Base-by-base conservation (phyloP, 2,888 invertebrate genomes). In the Argyresthia albistria region DNA sequence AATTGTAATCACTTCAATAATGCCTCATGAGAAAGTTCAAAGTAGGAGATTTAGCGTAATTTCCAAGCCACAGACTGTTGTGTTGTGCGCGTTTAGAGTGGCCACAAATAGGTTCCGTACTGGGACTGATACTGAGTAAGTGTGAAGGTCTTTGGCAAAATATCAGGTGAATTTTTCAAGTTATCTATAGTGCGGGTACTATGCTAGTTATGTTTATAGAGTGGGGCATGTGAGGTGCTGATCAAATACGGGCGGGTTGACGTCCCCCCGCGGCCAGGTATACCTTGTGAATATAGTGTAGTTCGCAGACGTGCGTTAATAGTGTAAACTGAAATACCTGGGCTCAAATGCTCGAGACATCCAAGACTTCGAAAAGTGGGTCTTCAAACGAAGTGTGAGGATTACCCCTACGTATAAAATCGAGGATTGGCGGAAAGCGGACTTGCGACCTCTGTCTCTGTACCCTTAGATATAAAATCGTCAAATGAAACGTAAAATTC, bases 1-100 rank as follows among this genome's bases (percentile, higher is more conserved):
- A 48, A 48, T 48, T 48, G 48, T 48, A 48, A 36, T 48, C 3
- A 37, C 37, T 48, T 37, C 37, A 37, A 37, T 48, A 48, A 48
- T 48, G 15, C 48, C 11, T 15, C 36, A 48, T 48, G 48, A 48
- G 35, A 48, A 48, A 48, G 48, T 48, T 48, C 48, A 48, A 48
- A 48, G 14, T 48, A 48, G 48, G 25, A 12, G 35, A 16, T 25
- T 47, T 45, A 45, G 43, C 15, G 25, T 9, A 43, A 43, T 43
- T 43, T 43, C 15, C 12, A 45, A 10, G 45, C 10, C 12, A 45
- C 14, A 6, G 25, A 6, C 25, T 25, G 25, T 45, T 8, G 45
- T 45, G 4, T 15, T 45, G 12, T 4, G 14, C 8, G 45, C 15
- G 45, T 14, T 3, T 45, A 7, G 3, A 43, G 12, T 8, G 43